Evolutionary conservation across 2,113 vertebrate genomes (phyloP), one percentile per base, ranked within the genome.

Genomic region (Tupaia tana): DNA sequence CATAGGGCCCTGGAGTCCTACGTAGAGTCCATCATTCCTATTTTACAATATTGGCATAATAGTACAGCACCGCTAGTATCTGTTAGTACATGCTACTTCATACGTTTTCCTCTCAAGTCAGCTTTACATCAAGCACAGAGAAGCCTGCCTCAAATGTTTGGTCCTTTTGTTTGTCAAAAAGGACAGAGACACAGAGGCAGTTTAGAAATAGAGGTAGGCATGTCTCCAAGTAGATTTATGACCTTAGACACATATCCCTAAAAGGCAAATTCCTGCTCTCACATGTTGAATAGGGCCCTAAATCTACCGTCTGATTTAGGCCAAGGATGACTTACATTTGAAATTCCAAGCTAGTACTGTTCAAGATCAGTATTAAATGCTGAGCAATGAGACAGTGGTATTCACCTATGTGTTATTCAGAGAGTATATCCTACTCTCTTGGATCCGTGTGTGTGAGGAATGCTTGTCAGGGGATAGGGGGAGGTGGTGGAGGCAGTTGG

Each of bases 241-340:
- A 63, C 74, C 56, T 78, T 54, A 73, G 61, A 80, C 27, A 43
- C 52, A 22, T 70, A 71, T 31, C 25, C 34, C 61, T 66, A n/a
- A 88, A 92, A 89, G 70, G 61, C 59, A 25, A 89, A 91, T 80
- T 80, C 56, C 58, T 95, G 9, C n/a, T 84, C 27, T 92, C 71
- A 29, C 8, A 29, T 71, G 18, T 6, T 79, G 63, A 95, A 22
- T 15, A 86, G 58, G 59, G 31, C n/a, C 89, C 61, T 89, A 74
- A 75, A 81, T 19, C 85, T 27, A 78, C 8, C 54, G 63, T 86
- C 92, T 90, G 56, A 85, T 63, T 86, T 91, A 56, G 66, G 61
- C 67, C 74, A 70, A 59, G 22, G 66, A 52, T 70, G 31, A 79
- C 43, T 94, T 90, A 85, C 16, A 81, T 78, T 89, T 81, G 90